Conservation (phyloP, 2,797 vertebrate genomes). For the Hydrocynus forskahlii region DNA sequence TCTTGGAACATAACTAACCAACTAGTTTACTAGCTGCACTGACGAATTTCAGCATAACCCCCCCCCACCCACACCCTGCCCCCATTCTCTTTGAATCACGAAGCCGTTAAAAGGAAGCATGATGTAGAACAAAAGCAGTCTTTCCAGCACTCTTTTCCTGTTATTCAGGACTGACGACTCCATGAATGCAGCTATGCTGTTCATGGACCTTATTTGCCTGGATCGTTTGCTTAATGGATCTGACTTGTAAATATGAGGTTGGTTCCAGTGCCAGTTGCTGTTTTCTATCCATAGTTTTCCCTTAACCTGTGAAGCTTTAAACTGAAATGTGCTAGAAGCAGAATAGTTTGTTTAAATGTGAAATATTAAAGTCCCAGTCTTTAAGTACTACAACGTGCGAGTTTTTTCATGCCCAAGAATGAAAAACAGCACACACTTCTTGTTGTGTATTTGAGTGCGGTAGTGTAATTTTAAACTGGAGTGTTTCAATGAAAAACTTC, state of each 20-base stretch:
- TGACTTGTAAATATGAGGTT: conserved; percentile 16
- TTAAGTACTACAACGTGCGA: neutral
- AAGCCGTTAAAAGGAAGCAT: conserved; percentile 5
- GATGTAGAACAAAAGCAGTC: conserved; percentile 13
- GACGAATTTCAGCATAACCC: neutral
- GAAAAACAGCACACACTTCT: no score
- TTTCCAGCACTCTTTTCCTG: neutral
- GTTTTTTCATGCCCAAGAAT: neutral
- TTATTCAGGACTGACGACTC: neutral
- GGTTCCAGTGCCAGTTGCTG: neutral
- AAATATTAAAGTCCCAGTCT: neutral
- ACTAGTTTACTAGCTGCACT: neutral
- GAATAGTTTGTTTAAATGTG: neutral
- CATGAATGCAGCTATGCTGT: neutral
- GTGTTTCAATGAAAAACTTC: no score
- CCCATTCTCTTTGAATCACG: no score
- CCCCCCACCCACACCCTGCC: no score
- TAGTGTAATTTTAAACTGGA: no score
- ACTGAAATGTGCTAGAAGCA: neutral
- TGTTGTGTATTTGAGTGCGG: no score
- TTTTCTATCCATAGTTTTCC: neutral
- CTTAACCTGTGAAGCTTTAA: neutral
- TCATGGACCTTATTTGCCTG: conserved; percentile 2
- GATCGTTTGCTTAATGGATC: neutral
- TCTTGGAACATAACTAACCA: no score